Conservation (phyloP, 2,797 vertebrate species). For the Halcyon chelicuti region DNA sequence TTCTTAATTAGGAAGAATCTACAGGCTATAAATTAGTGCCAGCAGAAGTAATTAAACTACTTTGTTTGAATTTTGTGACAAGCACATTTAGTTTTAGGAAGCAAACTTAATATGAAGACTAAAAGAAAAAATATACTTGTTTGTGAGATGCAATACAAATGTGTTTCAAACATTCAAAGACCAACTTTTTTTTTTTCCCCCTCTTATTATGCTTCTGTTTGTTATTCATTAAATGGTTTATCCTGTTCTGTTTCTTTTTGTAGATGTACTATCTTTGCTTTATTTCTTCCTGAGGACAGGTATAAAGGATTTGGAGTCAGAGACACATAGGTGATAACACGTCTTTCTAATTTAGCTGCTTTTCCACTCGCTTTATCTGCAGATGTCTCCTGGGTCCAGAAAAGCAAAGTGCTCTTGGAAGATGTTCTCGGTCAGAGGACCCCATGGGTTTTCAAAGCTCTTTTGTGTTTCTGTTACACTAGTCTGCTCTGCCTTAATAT, state of each 20-base stretch:
- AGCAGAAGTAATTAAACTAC: constrained; percentile 38
- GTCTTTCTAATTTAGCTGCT: neutral
- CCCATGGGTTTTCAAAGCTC: neutral
- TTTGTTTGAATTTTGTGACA: constrained; percentile 31
- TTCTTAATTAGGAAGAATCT: constrained; percentile 65
- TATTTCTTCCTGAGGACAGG: neutral
- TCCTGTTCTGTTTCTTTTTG: neutral
- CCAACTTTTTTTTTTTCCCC: neutral
- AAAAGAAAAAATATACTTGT: neutral
- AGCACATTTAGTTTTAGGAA: neutral
- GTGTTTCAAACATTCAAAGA: neutral
- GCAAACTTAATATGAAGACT: neutral
- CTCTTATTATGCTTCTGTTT: neutral
- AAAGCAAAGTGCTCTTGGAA: neutral
- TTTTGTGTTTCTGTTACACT: neutral
- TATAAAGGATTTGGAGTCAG: neutral
- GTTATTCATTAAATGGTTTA: neutral
- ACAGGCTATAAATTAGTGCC: constrained; percentile 64
- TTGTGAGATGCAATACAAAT: neutral
- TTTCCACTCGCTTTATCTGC: neutral
- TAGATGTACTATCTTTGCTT: neutral
- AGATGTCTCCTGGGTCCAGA: neutral
- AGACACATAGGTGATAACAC: rapidly evolving
- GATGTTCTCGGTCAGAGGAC: neutral
- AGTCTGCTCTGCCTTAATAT: neutral